Percentiles rank a stretch among this genome's conserved stretches.
Conservation (phyloP, 2,797 vertebrate species). For the Dendrocincla fuliginosa region DNA sequence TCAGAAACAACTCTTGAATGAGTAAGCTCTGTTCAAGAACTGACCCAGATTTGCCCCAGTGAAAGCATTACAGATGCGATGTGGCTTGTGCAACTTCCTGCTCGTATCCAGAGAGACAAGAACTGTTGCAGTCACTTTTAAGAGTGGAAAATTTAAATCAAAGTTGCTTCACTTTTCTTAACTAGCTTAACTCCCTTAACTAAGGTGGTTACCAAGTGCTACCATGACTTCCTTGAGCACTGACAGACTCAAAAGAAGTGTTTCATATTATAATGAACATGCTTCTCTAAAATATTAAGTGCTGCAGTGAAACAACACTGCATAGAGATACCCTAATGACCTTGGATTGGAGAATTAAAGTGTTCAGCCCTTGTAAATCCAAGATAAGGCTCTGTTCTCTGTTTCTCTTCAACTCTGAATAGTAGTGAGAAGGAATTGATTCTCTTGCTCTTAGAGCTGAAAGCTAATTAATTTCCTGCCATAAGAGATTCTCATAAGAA, state of each 20-base stretch:
- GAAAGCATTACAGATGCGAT: accelerated
- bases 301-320: neutral
- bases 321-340: neutral
- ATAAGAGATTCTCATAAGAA: neutral
- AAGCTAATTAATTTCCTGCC: conserved; percentile 12
- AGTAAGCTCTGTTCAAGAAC: neutral
- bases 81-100: neutral
- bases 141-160: neutral
- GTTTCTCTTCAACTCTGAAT: neutral
- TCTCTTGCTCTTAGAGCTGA: neutral
- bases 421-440: neutral
- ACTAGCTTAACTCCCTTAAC: neutral
- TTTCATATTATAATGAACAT: neutral
- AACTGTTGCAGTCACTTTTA: neutral
- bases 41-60: neutral
- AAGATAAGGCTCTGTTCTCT: neutral
- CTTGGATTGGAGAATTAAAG: neutral
- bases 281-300: neutral
- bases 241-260: neutral
- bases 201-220: neutral
- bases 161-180: neutral
- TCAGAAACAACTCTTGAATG: neutral
- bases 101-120: neutral
- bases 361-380: neutral
- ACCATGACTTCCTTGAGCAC: neutral